Evolutionary conservation across 2,888 invertebrate genomes (phyloP).

Genomic region (Orthonevra nobilis): DNA sequence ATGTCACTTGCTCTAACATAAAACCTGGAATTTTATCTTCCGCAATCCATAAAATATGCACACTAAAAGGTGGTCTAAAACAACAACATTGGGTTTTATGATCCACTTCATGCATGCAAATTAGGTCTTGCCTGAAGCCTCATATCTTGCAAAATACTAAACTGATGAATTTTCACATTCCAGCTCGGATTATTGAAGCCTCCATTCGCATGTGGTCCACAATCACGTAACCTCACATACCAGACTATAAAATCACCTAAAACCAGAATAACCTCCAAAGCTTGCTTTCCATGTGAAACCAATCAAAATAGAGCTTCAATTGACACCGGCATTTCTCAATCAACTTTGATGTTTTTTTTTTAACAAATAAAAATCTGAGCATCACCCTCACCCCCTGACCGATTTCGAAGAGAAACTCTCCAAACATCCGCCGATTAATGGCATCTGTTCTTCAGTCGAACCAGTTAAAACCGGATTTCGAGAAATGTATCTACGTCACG

Average conservation of each 20-base stretch:
- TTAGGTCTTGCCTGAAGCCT: no score
- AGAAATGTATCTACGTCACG: constrained; percentile 17
- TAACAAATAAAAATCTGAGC: no score
- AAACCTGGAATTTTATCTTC: no score
- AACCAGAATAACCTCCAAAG: constrained; percentile 1
- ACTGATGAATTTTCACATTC: no score
- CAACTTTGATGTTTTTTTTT: no score
- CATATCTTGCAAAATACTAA: no score
- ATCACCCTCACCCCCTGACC: constrained; percentile 29
- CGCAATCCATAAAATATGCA: no score
- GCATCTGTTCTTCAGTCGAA: constrained; percentile 8
- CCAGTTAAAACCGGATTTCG: constrained; percentile 17
- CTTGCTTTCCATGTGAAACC: neutral
- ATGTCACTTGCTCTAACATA: no score
- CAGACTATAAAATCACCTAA: neutral
- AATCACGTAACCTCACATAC: constrained; percentile 11
- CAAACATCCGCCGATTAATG: constrained; percentile 22
- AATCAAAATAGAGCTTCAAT: neutral
- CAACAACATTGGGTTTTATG: no score
- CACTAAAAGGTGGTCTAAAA: no score
- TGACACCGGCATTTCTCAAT: constrained; percentile 20
- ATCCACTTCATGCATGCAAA: no score
- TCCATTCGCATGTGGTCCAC: neutral
- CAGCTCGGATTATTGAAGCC: neutral
- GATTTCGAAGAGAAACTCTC: constrained; percentile 21